phyloP scores from a whole-genome alignment of 2,888 invertebrate genomes.

The Xanthorhoe designata region DNA sequence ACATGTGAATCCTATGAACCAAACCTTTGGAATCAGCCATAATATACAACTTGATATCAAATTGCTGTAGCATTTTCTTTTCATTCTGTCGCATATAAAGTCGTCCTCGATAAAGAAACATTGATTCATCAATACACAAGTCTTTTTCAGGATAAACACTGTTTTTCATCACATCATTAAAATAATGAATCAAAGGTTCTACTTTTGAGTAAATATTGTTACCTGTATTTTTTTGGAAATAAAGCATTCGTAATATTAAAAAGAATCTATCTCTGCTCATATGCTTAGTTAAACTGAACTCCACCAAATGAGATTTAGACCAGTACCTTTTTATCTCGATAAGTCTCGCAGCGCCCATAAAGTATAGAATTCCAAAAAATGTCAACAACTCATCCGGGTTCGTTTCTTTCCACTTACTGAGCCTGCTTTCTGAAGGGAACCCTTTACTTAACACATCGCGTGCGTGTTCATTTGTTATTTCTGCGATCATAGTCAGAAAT shows the following conservation, averaged over 20 bases:
- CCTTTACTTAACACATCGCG: not conserved
- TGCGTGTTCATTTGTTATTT: slow-evolving; percentile 11
- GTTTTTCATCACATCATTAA: slow-evolving; percentile 6
- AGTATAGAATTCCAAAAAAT: slow-evolving; percentile 15
- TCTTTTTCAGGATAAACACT: slow-evolving; percentile 2
- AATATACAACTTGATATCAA: slow-evolving; percentile 16
- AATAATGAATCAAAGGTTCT: slow-evolving; percentile 3
- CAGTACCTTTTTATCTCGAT: slow-evolving; percentile 14
- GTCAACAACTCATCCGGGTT: not conserved
- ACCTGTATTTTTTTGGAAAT: not conserved
- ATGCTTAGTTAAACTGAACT: slow-evolving; percentile 5
- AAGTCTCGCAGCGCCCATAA: slow-evolving; percentile 13
- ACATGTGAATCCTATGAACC: slow-evolving; percentile 8
- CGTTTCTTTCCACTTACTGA: slow-evolving; percentile 7
- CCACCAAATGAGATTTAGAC: slow-evolving; percentile 6
- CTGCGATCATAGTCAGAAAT: slow-evolving; percentile 1
- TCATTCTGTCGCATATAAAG: slow-evolving; percentile 11
- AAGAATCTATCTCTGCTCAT: slow-evolving; percentile 18
- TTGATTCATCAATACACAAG: slow-evolving; percentile 9
- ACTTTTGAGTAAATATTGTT: slow-evolving; percentile 2
- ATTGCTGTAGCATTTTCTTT: slow-evolving; percentile 17
- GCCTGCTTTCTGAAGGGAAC: not conserved
- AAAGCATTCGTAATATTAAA: not conserved
- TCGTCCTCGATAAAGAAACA: slow-evolving; percentile 19
- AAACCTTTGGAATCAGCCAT: slow-evolving; percentile 13